A percentile compares a stretch with the other conserved stretches of the same genome.
phyloP scores from a whole-genome alignment of 1,140 invertebrate species.

The Nylanderia fulva region DNA sequence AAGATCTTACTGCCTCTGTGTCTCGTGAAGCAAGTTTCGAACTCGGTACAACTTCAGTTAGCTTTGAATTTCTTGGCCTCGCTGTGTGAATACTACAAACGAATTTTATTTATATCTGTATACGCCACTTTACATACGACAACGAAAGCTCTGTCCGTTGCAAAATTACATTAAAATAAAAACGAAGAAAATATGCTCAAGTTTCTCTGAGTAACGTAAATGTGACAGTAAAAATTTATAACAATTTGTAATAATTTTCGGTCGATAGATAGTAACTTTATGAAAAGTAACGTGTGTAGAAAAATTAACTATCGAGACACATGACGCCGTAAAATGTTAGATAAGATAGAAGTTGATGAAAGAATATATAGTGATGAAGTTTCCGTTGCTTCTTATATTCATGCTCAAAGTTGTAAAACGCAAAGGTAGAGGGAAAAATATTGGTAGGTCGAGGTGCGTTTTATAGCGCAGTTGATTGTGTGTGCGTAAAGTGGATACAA shows the following conservation, averaged over 20 bases:
- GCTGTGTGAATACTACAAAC: conserved; percentile 32
- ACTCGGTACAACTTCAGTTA: conserved; percentile 57
- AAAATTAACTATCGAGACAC: conserved; percentile 18
- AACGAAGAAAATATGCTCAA: neutral
- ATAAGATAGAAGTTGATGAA: conserved; percentile 37
- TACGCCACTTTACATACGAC: conserved; percentile 25
- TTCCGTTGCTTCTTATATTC: conserved; percentile 39
- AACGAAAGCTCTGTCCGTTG: neutral
- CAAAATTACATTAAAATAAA: neutral
- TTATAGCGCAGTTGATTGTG: conserved; percentile 50
- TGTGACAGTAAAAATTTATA: neutral
- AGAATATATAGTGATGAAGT: conserved; percentile 48
- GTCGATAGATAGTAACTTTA: neutral
- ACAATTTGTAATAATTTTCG: neutral
- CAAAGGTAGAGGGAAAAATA: conserved; percentile 38
- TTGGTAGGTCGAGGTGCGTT: conserved; percentile 18
- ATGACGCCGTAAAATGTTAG: conserved; percentile 20
- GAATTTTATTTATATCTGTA: conserved; percentile 59
- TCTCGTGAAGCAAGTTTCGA: conserved; percentile 41
- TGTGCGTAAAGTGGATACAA: conserved; percentile 61
- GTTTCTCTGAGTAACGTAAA: neutral
- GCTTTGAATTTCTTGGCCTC: conserved; percentile 48
- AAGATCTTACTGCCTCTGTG: conserved; percentile 48
- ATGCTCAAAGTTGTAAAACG: conserved; percentile 7
- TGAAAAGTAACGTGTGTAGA: neutral